phyloP scores from a whole-genome alignment of 2,113 vertebrate species.

The Chaetorhynchus papuensis region DNA sequence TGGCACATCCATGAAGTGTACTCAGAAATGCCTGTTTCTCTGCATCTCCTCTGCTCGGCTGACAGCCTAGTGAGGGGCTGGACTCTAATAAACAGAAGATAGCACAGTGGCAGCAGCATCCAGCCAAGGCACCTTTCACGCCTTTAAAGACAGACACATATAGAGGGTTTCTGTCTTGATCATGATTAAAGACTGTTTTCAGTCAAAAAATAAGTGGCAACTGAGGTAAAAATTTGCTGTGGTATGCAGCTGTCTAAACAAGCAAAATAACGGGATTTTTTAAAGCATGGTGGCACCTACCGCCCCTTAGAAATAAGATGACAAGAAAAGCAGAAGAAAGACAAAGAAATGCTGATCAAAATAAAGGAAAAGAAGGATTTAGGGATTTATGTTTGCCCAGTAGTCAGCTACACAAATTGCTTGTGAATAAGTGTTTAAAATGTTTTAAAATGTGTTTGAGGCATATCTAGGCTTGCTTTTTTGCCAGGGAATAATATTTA shows the following conservation, averaged over 20 bases:
- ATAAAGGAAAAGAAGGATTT: constrained; percentile 13
- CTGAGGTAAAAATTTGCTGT: not conserved
- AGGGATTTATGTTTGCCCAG: not conserved
- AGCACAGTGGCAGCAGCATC: not conserved
- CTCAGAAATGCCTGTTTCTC: constrained; percentile 21
- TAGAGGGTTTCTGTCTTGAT: not conserved
- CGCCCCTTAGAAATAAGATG: not conserved
- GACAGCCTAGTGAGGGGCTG: not conserved
- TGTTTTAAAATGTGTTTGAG: not conserved
- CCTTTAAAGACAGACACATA: not conserved
- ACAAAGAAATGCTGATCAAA: constrained; percentile 4
- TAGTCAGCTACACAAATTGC: not conserved
- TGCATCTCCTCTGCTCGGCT: not conserved
- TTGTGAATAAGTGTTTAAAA: not conserved
- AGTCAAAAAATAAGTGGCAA: not conserved
- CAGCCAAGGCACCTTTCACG: not conserved
- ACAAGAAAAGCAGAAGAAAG: not conserved
- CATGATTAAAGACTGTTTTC: not conserved
- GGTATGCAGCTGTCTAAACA: not conserved
- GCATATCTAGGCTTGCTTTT: not conserved
- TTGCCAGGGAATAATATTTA: not conserved
- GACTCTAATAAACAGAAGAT: not conserved
- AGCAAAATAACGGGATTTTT: not conserved
- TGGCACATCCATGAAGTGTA: not conserved
- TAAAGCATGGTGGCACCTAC: not conserved